Evolutionary conservation across 2,113 vertebrate species (phyloP).

Genomic region (Hydrochoerus hydrochaeris): DNA sequence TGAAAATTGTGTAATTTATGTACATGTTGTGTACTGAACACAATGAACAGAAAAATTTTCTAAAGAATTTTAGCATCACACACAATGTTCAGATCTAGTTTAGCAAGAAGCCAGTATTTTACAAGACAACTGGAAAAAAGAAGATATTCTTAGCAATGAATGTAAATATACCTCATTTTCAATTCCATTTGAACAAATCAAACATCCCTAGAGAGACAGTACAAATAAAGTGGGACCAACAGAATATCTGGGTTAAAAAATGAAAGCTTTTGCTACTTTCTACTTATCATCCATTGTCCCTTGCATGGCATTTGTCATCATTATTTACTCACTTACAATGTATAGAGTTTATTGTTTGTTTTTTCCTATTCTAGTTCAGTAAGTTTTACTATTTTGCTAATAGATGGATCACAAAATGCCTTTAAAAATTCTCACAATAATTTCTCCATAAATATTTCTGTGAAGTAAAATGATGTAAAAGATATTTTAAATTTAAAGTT

Average conservation of each 20-base stretch:
- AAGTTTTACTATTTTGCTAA: background rate
- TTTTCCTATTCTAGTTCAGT: background rate
- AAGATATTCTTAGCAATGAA: background rate
- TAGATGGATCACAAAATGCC: background rate
- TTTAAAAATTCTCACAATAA: background rate
- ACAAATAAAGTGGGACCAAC: background rate
- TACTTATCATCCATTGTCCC: background rate
- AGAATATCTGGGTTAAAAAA: background rate
- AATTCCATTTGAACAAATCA: background rate
- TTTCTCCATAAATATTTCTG: background rate
- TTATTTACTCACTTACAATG: background rate
- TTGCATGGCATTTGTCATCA: background rate
- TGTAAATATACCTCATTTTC: background rate
- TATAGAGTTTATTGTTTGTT: background rate
- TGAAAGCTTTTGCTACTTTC: background rate
- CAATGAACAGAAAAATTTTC: background rate
- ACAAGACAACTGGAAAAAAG: background rate
- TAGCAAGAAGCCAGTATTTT: background rate
- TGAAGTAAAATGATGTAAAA: background rate
- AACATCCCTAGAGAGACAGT: background rate
- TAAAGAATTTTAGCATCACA: background rate
- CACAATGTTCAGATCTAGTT: background rate
- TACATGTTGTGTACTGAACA: background rate
- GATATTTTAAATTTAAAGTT: background rate
- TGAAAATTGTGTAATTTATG: background rate